Base-by-base conservation (phyloP, 2,797 vertebrate genomes). In the Neopelma chrysocephalum region DNA sequence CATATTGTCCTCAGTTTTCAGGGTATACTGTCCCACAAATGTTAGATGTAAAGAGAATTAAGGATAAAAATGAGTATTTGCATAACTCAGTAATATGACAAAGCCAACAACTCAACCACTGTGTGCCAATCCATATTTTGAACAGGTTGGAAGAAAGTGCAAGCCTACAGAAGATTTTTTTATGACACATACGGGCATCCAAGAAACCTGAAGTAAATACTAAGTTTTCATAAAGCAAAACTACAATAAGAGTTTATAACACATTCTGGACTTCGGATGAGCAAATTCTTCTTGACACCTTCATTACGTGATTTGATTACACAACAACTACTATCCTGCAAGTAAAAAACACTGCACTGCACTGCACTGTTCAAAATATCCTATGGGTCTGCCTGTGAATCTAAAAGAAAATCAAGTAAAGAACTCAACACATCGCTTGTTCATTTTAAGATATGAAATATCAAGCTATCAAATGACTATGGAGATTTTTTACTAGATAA, bases 261-360 rank as follows among this genome's bases (percentile, higher is more conserved):
- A 1, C 3, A 31, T n/a, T 57, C 10, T 32, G 12, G n/a, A 54
- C 25, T 48, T 56, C 0, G 2, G 13, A 68, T 54, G n/a, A 75
- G 20, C 18, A 77, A 62, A 32, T 25, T 61, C 19, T 70, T 58
- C 57, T 2, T 4, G 69, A 84, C 7, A 53, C 6, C 26, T 47
- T 61, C 36, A n/a, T 16, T 64, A 60, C 12, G 16, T 31, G 9
- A 61, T 54, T 64, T 64, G 7, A 78, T 64, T 69, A 79, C 12
- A 71, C 42, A 86, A 69, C 15, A 75, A 32, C 10, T 68, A 64
- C 25, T 43, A 23, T 25, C 4, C 13, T 69, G 12, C 21, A 51
- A 26, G 13, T 18, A 76, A 4, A 54, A 92, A 82, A 72, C 21
- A 71, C 3, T 32, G 5, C 2, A 23, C 57, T 38, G n/a, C n/a